Conservation (phyloP, 2,888 invertebrate genomes). For the Drosophila paramelanica region DNA sequence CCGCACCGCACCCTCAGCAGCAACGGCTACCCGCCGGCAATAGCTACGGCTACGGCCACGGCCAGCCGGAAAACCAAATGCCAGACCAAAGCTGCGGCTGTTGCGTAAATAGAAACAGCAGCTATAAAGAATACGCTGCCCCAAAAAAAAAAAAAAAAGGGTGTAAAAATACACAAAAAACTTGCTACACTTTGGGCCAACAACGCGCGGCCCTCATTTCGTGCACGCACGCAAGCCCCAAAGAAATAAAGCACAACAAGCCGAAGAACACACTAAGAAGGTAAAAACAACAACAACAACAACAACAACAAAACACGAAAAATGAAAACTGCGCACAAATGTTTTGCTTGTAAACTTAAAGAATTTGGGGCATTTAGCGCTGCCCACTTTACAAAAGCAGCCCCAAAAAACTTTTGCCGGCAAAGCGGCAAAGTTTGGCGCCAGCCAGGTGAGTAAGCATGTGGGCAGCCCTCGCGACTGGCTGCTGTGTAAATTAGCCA, state of each 20-base stretch:
- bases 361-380: slow-evolving; percentile 79
- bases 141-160: slow-evolving; percentile 54
- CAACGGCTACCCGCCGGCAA: slow-evolving; percentile 1
- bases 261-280: slow-evolving; percentile 4
- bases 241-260: slow-evolving; percentile 26
- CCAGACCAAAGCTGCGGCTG: slow-evolving; percentile 66
- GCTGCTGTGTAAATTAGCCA: slow-evolving; percentile 66
- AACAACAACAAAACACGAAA: slow-evolving; percentile 30
- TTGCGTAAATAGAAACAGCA: slow-evolving; percentile 74
- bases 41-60: no score
- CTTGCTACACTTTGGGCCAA: slow-evolving; percentile 52
- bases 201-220: slow-evolving; percentile 60
- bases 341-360: slow-evolving; percentile 80
- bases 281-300: slow-evolving; percentile 5
- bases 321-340: slow-evolving; percentile 73
- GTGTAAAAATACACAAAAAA: slow-evolving; percentile 65
- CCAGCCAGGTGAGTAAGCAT: slow-evolving; percentile 42
- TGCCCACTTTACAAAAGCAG: slow-evolving; percentile 56
- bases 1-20: no score
- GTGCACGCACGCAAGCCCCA: slow-evolving; percentile 67
- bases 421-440: slow-evolving; percentile 42
- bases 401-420: slow-evolving; percentile 50
- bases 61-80: slow-evolving; percentile 38
- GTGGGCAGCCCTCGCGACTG: slow-evolving; percentile 35
- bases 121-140: slow-evolving; percentile 22